Evolutionary conservation across 2,888 invertebrate genomes (phyloP).

Genomic region (Lycophotia porphyrea): DNA sequence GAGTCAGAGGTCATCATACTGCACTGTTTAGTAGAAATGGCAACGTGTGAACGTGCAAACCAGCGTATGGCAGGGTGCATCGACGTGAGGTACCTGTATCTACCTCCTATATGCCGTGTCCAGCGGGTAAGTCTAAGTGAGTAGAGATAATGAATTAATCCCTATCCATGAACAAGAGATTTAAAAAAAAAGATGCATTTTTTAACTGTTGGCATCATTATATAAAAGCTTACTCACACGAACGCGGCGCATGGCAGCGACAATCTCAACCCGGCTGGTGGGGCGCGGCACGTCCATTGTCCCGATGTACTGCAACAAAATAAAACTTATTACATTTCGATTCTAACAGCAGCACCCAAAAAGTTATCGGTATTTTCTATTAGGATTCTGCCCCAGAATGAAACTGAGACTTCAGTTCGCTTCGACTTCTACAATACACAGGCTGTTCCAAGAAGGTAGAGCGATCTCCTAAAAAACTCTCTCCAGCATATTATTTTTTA

Average conservation of each 20-base stretch:
- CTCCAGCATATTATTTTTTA: conserved; percentile 2
- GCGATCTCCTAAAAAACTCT: conserved; percentile 1
- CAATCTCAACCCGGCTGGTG: conserved; percentile 99
- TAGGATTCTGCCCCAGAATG: neutral
- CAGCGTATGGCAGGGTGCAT: neutral
- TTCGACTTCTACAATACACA: neutral
- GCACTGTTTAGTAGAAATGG: neutral
- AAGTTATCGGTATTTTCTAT: neutral
- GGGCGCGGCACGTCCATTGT: conserved; percentile 99
- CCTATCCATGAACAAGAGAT: neutral
- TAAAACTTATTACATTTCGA: conserved; percentile 50
- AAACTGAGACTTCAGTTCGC: neutral
- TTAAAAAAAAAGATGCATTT: neutral
- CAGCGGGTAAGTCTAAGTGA: neutral
- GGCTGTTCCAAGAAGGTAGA: neutral
- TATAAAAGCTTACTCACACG: conserved; percentile 92
- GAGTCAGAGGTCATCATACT: neutral
- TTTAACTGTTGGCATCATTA: neutral
- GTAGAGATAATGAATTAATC: neutral
- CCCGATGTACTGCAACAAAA: conserved; percentile 97
- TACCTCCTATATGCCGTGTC: neutral
- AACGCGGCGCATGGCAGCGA: conserved; percentile 99
- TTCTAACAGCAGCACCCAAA: neutral
- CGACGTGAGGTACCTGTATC: too few relatives aligned
- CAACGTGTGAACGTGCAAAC: neutral